These are phyloP conservation scores for Sinocyclocheilus anshuiensis DNA, from an alignment of 2,113 vertebrate species.

Conservation along the genomic window DNA sequence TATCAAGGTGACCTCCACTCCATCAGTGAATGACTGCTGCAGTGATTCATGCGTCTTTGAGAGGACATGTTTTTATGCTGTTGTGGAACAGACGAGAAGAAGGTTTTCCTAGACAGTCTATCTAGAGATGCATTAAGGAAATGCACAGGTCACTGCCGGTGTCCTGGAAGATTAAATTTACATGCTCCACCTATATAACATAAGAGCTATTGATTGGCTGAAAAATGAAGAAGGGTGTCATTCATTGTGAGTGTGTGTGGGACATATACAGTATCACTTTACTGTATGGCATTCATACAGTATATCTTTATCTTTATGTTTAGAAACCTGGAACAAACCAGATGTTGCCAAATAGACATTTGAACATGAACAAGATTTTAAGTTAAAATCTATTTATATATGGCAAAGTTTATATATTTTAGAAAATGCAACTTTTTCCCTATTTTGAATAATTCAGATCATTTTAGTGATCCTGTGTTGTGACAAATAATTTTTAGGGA, in stretches of 20 bases:
- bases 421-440: neutral
- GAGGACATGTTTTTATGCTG: neutral
- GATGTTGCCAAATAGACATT: too few relatives aligned
- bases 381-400: neutral
- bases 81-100: conserved; percentile 18
- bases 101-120: conserved; percentile 9
- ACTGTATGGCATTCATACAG: neutral
- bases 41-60: conserved; percentile 36
- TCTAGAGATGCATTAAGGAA: conserved; percentile 58
- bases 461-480: neutral
- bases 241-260: neutral
- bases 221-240: neutral
- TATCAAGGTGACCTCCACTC: conserved; percentile 55
- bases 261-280: neutral
- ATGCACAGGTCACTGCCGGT: conserved; percentile 52
- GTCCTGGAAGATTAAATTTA: conserved; percentile 33
- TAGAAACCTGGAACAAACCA: neutral
- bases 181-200: neutral
- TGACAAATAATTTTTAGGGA: neutral
- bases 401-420: neutral
- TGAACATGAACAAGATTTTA: neutral
- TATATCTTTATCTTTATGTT: neutral
- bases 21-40: conserved; percentile 13
- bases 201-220: neutral
- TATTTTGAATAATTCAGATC: neutral